A percentile compares a stretch with the other conserved stretches of the same genome.
These are phyloP conservation scores for Erpobdella octoculata DNA, from an alignment of 2,888 invertebrate species.

Conservation along the genomic window DNA sequence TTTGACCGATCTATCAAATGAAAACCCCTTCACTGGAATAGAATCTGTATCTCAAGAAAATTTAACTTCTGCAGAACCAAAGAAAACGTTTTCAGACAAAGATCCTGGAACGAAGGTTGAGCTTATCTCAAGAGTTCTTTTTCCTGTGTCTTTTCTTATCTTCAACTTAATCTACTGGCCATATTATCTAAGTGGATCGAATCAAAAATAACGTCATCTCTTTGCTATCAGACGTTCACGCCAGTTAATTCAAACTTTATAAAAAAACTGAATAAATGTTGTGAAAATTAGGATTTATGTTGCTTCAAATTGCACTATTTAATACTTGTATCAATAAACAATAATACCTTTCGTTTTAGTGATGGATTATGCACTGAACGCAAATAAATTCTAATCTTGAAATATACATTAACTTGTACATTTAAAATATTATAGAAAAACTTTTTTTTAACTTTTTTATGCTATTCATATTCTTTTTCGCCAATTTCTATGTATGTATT, in stretches of 20 bases:
- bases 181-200: conserved; percentile 24
- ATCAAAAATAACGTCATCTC: not conserved
- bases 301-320: not conserved
- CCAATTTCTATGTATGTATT: too few relatives aligned
- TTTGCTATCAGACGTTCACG: not conserved
- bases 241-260: not conserved
- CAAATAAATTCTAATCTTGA: too few relatives aligned
- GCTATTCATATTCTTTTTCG: too few relatives aligned
- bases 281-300: not conserved
- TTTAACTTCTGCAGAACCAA: too few relatives aligned
- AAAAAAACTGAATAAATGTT: not conserved
- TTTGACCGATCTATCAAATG: not conserved
- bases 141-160: conserved; percentile 31
- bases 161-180: conserved; percentile 35
- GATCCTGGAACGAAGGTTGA: conserved; percentile 29
- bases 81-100: not conserved
- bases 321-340: too few relatives aligned
- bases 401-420: too few relatives aligned
- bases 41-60: too few relatives aligned
- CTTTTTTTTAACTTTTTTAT: too few relatives aligned
- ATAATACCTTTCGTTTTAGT: too few relatives aligned
- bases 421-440: too few relatives aligned
- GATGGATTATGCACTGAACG: too few relatives aligned
- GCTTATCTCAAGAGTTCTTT: conserved; percentile 30
- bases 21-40: not conserved